Evolutionary conservation across 2,888 invertebrate genomes (phyloP).

Genomic region (Melikaiella ostensackeni): DNA sequence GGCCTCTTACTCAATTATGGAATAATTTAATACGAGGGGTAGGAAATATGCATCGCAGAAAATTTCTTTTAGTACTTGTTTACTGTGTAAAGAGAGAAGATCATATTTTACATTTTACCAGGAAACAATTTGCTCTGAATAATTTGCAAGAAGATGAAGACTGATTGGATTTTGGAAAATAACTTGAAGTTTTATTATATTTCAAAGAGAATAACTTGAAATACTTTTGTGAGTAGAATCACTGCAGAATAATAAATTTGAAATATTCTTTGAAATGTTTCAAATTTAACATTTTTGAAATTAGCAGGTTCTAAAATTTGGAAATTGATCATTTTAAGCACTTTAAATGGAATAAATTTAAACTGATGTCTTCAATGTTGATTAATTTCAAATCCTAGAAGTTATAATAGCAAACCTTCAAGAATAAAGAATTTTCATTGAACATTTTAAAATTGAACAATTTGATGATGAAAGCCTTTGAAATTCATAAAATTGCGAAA

Average conservation of each 20-base stretch:
- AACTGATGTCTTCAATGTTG: too few relatives aligned
- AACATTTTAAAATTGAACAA: too few relatives aligned
- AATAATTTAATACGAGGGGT: constrained; percentile 5
- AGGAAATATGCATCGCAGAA: not conserved
- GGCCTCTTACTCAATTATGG: constrained; percentile 20
- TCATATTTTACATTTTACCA: not conserved
- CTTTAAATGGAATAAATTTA: too few relatives aligned
- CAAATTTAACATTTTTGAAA: too few relatives aligned
- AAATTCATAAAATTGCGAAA: too few relatives aligned
- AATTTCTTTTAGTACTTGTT: not conserved
- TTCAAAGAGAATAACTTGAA: not conserved
- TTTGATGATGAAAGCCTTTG: too few relatives aligned
- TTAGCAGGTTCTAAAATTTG: too few relatives aligned
- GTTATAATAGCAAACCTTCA: too few relatives aligned
- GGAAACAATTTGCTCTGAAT: constrained; percentile 1
- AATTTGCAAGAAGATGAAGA: not conserved
- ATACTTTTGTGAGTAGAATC: not conserved
- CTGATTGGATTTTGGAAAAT: not conserved
- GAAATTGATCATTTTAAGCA: too few relatives aligned
- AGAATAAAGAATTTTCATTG: too few relatives aligned
- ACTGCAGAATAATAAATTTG: not conserved
- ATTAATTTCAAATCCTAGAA: too few relatives aligned
- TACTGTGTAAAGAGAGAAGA: not conserved
- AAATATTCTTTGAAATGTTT: not conserved
- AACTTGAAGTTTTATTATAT: not conserved